Evolutionary conservation across 2,113 vertebrate species (phyloP).

Genomic region (Grammomys surdaster): DNA sequence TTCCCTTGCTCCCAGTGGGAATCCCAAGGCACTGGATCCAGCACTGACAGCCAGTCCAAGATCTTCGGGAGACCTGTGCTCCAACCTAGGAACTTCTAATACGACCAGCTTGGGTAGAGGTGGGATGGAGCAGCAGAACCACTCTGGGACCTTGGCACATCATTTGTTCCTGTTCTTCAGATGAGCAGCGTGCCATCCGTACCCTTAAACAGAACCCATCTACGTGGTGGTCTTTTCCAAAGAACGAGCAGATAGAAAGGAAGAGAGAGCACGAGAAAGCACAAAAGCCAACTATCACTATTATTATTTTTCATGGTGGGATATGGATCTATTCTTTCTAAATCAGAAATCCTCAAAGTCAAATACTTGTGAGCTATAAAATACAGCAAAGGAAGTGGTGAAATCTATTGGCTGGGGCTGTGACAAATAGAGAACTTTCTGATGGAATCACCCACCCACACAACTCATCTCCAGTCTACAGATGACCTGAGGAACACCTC

Average conservation of each 20-base stretch:
- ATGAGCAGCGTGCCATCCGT: neutral
- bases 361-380: neutral
- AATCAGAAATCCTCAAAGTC: constrained; percentile 34
- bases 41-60: neutral
- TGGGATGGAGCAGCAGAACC: neutral
- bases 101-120: neutral
- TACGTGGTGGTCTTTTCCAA: neutral
- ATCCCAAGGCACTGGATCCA: neutral
- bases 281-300: neutral
- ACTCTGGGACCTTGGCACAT: neutral
- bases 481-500: neutral
- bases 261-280: neutral
- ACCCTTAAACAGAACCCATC: neutral
- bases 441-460: no score
- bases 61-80: neutral
- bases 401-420: neutral
- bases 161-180: neutral
- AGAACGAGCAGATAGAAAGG: neutral
- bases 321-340: neutral
- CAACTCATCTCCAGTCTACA: neutral
- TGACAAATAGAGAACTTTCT: neutral
- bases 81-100: neutral
- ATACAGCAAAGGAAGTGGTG: neutral
- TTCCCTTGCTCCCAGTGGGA: neutral
- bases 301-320: constrained; percentile 8